Evolutionary conservation across 2,797 vertebrate species (phyloP).

Genomic region (Tangara arthus): DNA sequence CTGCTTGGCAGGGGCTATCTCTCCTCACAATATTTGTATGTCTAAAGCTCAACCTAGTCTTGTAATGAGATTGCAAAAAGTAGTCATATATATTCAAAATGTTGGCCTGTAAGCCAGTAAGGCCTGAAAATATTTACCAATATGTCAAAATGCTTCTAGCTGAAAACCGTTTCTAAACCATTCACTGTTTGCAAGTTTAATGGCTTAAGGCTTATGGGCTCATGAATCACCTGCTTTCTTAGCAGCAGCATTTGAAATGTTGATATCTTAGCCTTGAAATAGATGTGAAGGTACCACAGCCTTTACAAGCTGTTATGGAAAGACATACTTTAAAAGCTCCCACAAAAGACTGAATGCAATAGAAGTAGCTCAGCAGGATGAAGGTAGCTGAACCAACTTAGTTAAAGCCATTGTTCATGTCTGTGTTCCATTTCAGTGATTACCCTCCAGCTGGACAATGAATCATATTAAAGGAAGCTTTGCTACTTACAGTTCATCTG

Average conservation of each 20-base stretch:
- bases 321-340: slow-evolving; percentile 60
- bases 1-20: slow-evolving; percentile 32
- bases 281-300: slow-evolving; percentile 62
- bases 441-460: slow-evolving; percentile 6
- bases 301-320: slow-evolving; percentile 61
- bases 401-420: slow-evolving; percentile 55
- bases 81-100: slow-evolving; percentile 70
- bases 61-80: slow-evolving; percentile 62
- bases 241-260: slow-evolving; percentile 66
- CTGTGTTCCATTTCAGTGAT: slow-evolving; percentile 18
- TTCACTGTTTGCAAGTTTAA: slow-evolving; percentile 66
- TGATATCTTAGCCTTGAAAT: slow-evolving; percentile 69
- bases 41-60: slow-evolving; percentile 38
- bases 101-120: slow-evolving; percentile 57
- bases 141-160: slow-evolving; percentile 66
- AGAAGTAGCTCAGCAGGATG: slow-evolving; percentile 18
- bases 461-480: slow-evolving; percentile 34
- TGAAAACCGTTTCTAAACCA: slow-evolving; percentile 54
- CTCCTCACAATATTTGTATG: slow-evolving; percentile 16
- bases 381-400: slow-evolving; percentile 36
- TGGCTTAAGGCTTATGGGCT: slow-evolving; percentile 61
- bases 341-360: slow-evolving; percentile 33
- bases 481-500: slow-evolving; percentile 9
- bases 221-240: slow-evolving; percentile 61
- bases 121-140: slow-evolving; percentile 67